Evolutionary conservation across 2,113 vertebrate genomes (phyloP).

Genomic region (Sigmodon hispidus): DNA sequence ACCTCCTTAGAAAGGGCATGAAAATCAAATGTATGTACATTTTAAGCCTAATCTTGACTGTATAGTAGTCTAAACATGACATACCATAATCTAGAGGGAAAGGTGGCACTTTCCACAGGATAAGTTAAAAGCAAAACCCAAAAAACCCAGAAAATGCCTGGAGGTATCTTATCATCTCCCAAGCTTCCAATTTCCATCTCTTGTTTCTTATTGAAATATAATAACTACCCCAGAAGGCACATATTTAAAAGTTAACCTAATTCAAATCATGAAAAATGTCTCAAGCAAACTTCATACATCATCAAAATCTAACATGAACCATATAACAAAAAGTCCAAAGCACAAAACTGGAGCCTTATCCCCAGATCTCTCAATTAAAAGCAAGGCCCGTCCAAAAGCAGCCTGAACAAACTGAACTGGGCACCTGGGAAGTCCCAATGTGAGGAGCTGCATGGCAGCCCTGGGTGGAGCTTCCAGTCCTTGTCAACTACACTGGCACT

Average conservation of each 20-base stretch:
- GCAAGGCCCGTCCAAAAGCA: neutral
- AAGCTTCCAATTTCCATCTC: conserved; percentile 39
- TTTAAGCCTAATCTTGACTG: conserved; percentile 11
- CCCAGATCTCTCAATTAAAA: neutral
- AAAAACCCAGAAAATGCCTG: neutral
- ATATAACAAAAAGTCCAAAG: neutral
- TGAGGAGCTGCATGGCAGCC: neutral
- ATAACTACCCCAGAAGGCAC: conserved; percentile 37
- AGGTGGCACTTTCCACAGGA: neutral
- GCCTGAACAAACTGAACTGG: neutral
- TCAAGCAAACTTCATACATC: conserved; percentile 9
- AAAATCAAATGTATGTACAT: conserved; percentile 15
- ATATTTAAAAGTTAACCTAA: conserved; percentile 37
- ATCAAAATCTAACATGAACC: neutral
- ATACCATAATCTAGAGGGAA: neutral
- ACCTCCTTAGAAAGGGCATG: neutral
- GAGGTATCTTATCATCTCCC: neutral
- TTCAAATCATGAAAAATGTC: conserved; percentile 47
- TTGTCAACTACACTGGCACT: rapidly evolving
- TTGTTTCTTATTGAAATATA: conserved; percentile 41
- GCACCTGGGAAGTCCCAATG: neutral
- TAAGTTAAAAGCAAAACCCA: neutral
- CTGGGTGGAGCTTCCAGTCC: neutral
- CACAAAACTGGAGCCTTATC: neutral
- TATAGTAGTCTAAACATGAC: conserved; percentile 54